A percentile compares a stretch with the other conserved stretches of the same genome.
These are phyloP conservation scores for Ameiurus melas DNA, from an alignment of 2,113 vertebrate genomes.

Conservation along the genomic window DNA sequence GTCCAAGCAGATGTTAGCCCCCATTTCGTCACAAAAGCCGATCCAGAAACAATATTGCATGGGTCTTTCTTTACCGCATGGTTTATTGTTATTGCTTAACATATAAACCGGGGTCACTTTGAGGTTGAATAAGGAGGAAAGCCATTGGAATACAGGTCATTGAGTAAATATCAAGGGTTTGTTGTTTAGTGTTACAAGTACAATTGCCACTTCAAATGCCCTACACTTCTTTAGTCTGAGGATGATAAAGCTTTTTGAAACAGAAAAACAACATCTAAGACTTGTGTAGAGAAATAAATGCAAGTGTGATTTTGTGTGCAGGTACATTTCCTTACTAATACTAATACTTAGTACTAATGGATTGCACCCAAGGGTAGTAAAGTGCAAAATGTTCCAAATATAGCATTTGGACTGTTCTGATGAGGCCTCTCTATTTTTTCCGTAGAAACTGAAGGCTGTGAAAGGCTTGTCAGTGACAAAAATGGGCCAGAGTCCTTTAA, in stretches of 20 bases:
- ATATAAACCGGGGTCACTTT: neutral
- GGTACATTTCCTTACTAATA: conserved; percentile 5
- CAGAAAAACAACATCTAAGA: conserved; percentile 12
- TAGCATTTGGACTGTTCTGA: conserved; percentile 24
- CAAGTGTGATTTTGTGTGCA: neutral
- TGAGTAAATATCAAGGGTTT: neutral
- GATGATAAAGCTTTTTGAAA: neutral
- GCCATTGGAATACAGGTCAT: neutral
- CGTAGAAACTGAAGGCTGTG: conserved; percentile 48
- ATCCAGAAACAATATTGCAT: neutral
- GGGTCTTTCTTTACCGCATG: neutral
- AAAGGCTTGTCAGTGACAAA: conserved; percentile 57
- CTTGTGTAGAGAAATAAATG: conserved; percentile 4
- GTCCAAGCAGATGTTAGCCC: neutral
- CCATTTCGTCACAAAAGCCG: neutral
- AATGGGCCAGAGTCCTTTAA: conserved; percentile 71
- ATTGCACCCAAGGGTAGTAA: conserved; percentile 13
- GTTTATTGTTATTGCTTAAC: neutral
- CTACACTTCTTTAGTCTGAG: neutral
- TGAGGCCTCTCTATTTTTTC: conserved; percentile 41
- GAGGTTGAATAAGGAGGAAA: neutral
- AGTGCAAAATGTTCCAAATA: conserved; percentile 14
- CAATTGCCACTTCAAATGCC: neutral
- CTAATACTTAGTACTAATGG: neutral
- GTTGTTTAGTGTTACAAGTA: neutral